These are phyloP conservation scores for Drosophila cracens DNA, from an alignment of 2,888 invertebrate genomes.

Conservation along the genomic window DNA sequence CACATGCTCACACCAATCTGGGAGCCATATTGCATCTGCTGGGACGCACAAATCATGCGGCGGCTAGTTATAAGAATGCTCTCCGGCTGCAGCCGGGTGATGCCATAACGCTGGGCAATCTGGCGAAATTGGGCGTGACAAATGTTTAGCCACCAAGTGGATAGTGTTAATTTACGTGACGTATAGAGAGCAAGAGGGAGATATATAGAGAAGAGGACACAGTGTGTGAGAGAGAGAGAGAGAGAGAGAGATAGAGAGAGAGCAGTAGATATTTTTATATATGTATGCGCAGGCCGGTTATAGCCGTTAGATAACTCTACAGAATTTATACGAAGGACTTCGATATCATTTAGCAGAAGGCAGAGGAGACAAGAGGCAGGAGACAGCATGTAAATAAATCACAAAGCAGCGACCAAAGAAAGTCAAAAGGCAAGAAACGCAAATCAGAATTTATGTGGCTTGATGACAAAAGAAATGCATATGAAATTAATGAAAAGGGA, in stretches of 20 bases:
- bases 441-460: constrained; percentile 24
- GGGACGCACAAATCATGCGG: constrained; percentile 95
- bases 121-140: constrained; percentile 89
- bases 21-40: constrained; percentile 98
- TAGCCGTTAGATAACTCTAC: constrained; percentile 74
- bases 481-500: constrained; percentile 7
- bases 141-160: constrained; percentile 72
- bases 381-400: constrained; percentile 70
- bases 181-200: neutral
- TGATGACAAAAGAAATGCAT: neutral
- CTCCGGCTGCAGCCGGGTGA: constrained; percentile 95
- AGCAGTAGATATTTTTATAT: constrained; percentile 77
- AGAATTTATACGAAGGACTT: constrained; percentile 81
- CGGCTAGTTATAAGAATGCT: constrained; percentile 93
- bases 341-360: constrained; percentile 67
- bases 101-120: constrained; percentile 94
- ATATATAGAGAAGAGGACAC: neutral
- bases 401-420: constrained; percentile 70
- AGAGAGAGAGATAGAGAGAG: constrained; percentile 19
- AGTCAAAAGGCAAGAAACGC: constrained; percentile 35
- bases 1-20: constrained; percentile 96
- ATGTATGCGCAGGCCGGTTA: constrained; percentile 29
- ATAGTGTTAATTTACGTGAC: constrained; percentile 68
- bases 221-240: constrained; percentile 8
- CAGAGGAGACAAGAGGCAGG: constrained; percentile 7